Percentiles rank a stretch among this genome's conserved stretches.
These are phyloP conservation scores for Dicaeum eximium DNA, from an alignment of 2,113 vertebrate genomes.

Conservation along the genomic window DNA sequence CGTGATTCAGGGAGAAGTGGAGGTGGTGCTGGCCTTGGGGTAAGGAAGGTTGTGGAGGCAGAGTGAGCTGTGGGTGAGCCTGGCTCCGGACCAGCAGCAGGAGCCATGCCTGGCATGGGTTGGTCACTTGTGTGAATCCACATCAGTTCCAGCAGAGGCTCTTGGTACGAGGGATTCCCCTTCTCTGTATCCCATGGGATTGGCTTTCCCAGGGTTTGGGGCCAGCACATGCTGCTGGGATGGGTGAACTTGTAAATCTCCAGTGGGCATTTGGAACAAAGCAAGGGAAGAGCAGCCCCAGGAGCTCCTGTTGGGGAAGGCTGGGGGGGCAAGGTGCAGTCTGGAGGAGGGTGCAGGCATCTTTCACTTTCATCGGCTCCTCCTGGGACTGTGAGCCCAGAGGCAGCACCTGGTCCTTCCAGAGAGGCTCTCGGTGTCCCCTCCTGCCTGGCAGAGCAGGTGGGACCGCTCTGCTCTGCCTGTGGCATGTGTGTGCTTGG, in stretches of 20 bases:
- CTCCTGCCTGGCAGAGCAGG: neutral
- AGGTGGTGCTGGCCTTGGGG: neutral
- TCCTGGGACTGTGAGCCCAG: neutral
- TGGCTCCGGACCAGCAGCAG: neutral
- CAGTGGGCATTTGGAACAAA: neutral
- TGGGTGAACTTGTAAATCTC: neutral
- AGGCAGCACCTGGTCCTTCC: neutral
- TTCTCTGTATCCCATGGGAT: neutral
- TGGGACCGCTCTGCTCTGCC: accelerated
- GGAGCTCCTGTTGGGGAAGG: neutral
- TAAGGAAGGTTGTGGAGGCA: neutral
- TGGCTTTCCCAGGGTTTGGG: neutral
- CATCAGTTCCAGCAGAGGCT: neutral
- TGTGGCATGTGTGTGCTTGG: neutral
- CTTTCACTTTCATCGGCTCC: constrained; percentile 35
- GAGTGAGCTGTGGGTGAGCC: neutral
- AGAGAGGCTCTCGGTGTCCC: neutral
- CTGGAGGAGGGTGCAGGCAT: neutral
- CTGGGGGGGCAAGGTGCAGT: neutral
- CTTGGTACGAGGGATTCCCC: accelerated
- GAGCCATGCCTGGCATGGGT: neutral
- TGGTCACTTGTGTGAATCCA: neutral
- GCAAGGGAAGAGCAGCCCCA: neutral
- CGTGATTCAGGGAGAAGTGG: neutral
- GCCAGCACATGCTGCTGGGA: neutral